Evolutionary conservation across 64 coral and sea anemone species (phyloP), one percentile per base, ranked within the genome.

Genomic region (Montipora cactus): DNA sequence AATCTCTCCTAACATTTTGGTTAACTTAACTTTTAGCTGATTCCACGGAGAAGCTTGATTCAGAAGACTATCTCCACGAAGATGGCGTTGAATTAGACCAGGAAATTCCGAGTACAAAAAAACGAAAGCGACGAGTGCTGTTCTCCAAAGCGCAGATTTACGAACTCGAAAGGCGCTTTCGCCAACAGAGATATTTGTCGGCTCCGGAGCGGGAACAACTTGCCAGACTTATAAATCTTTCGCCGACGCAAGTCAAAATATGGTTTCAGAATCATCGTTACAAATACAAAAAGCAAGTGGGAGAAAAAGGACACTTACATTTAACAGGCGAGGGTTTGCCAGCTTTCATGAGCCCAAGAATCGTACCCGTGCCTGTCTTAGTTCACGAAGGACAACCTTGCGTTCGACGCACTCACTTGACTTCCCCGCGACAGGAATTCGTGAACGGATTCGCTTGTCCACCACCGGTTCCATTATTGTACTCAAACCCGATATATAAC

Each of bases 231-330:
- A 95, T 95, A 67, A 92, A 86, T 57, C 90, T 95, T 6, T 92
- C 94, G 11, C 94, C 94, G 21, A 92, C 88, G 4, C 94, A 95
- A 67, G 94, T 95, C 49, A 95, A 95, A 92, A 95, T 95, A 70
- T 95, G 94, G 94, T 95, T 95, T 74, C 94, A 95, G 47, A 95
- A 95, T 55, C 94, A 95, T 78, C 94, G 94, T 9, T 95, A 95
- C 78, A 95, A 95, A 92, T 83, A 77, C 69, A 92, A 92, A 75
- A 73, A 83, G 20, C 90, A 92, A 52, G 75, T 92, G 15, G 82
- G 90, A 14, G 90, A 92, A 61, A 81, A 92, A 44, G 90, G 90
- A 77, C 79, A 92, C 62, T 10, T 78, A 49, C 76, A 78, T 13
- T 49, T 84, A 8, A 20, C 69, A 2, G 55, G 81, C 51, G 90